Base-by-base conservation (phyloP, 2,888 invertebrate species). In the Junonia oenone region DNA sequence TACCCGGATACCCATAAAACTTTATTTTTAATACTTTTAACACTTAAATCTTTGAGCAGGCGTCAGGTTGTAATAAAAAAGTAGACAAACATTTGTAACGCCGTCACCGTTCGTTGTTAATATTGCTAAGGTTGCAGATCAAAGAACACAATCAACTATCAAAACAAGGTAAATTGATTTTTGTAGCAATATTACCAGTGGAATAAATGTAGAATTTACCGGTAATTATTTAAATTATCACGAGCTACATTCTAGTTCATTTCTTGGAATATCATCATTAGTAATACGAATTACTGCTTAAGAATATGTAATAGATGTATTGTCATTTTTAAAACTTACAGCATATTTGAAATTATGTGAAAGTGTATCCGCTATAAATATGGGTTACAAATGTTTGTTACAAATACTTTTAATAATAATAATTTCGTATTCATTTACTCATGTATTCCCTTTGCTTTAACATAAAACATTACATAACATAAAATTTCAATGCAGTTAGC, bases 121-220 rank as follows among this genome's bases (percentile, higher is more conserved):
- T 14, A 27, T 15, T 35, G 47, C 45, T 55, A 54, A 54, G 49
- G 53, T 45, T 29, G 27, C 48, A 58, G 56, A 63, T 63, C 58
- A 63, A 63, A 63, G 61, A 33, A 27, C 11, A 11, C 29, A 33
- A 4, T 27, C 33, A 27, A 43, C 17, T 19, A 51, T 43, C 51
- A 51, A 19, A 58, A 48, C 51, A 52, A 55, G 52, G 51, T 56
- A 2, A 33, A 56, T 37, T 40, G 55, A 60, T 60, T 63, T 60
- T n/a, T 33, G 31, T 11, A n/a, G 3, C 11, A n/a, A n/a, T n/a
- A 1, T 29, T 0, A 51, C 19, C 22, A 47, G 56, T 38, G 52
- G 57, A 57, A 61, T 50, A 47, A 61, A 52, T 37, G 26, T 15
- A 45, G 56, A 56, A 58, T 48, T 29, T 52, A 52, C 37, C 46